Evolutionary conservation across 2,888 invertebrate species (phyloP), one percentile per base, ranked within the genome.

Genomic region (Drosophila basisetae): DNA sequence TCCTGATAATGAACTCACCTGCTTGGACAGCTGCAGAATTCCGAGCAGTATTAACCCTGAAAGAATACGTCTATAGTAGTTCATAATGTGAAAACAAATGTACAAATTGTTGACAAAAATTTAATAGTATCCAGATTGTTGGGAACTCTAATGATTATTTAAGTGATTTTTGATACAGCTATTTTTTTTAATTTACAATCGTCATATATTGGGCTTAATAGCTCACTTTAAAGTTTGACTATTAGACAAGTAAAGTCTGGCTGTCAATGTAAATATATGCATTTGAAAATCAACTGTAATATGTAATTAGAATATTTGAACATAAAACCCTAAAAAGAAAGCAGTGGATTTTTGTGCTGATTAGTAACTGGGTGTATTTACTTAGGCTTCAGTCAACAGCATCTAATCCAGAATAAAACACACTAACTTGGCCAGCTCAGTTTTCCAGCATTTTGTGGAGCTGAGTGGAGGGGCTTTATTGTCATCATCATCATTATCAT

Each of bases 131-230:
- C 18, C 30, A n/a, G 37, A 11, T 35, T 47, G 53, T 11, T 47
- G 6, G 22, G 25, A 1, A 30, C 18, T 16, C 74, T 82, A 85
- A 85, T 85, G 73, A 64, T 52, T 67, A 76, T 81, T 72, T 75
- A 63, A 76, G 64, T 79, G 87, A 72, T 83, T 73, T 89, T 35
- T 72, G 55, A 77, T 83, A 54, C 41, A 54, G 43, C 50, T 65
- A 33, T 56, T 71, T 59, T 25, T 30, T n/a, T 35, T 35, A 22
- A 52, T 25, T 41, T 30, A 16, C 16, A 7, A 22, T 47, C 7
- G 13, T 56, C 56, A 62, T 22, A 47, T 55, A 41, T 52, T n/a
- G 43, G 28, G 35, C 47, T 37, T 62, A 73, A 78, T 78, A 50
- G 58, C 68, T 73, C 67, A 61, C 35, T 77, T 58, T 50, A 35